These are phyloP conservation scores for Urocynchramus pylzowi DNA, from an alignment of 2,113 vertebrate species.

Conservation along the genomic window DNA sequence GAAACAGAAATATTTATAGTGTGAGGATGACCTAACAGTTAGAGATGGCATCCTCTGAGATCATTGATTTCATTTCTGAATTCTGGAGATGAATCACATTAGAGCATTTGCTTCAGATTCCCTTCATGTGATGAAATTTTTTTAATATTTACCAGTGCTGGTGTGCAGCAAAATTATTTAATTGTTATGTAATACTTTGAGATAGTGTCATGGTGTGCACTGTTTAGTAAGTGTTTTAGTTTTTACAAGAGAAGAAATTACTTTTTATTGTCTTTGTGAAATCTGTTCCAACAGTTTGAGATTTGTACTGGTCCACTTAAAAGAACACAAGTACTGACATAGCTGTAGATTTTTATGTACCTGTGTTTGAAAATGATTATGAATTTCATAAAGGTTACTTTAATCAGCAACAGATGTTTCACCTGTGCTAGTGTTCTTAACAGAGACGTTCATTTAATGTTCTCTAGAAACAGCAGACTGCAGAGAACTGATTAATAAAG, in stretches of 20 bases:
- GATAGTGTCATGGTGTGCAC: background rate
- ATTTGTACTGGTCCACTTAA: background rate
- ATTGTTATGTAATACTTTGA: background rate
- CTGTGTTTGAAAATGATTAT: background rate
- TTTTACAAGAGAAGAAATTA: background rate
- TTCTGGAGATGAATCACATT: background rate
- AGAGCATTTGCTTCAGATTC: background rate
- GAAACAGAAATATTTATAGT: slow-evolving; percentile 10
- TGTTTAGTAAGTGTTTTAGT: background rate
- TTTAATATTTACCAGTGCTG: background rate
- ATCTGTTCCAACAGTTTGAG: background rate
- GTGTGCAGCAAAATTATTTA: background rate
- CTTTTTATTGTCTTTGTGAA: background rate
- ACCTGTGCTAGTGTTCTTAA: background rate
- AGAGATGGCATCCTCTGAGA: background rate
- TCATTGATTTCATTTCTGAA: background rate
- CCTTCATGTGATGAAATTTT: background rate
- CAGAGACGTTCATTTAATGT: background rate
- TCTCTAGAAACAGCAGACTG: background rate
- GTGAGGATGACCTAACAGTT: background rate
- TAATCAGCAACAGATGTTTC: background rate
- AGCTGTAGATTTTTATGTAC: background rate
- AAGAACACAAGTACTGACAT: background rate
- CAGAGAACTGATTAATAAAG: background rate
- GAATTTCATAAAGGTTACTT: background rate